phyloP scores from a whole-genome alignment of 2,113 vertebrate genomes.

The Pluvialis apricaria region DNA sequence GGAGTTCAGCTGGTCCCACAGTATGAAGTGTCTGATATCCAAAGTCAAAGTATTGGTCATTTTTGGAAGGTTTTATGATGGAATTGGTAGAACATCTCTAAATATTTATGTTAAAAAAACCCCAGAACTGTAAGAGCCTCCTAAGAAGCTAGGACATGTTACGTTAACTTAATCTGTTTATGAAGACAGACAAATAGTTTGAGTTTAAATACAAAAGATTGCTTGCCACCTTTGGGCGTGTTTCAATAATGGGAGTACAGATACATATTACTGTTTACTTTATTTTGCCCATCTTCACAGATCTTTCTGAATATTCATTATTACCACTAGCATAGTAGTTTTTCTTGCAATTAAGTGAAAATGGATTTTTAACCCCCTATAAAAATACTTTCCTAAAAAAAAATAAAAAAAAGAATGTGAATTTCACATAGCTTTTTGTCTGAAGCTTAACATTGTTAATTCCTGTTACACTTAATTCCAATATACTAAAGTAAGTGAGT shows the following conservation, averaged over 20 bases:
- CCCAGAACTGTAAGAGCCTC: not conserved
- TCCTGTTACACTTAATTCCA: not conserved
- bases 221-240: not conserved
- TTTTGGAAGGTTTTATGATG: not conserved
- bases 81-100: rapidly evolving
- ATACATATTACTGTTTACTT: not conserved
- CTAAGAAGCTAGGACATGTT: not conserved
- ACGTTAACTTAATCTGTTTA: not conserved
- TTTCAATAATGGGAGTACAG: not conserved
- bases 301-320: not conserved
- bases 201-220: not conserved
- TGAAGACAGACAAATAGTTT: not conserved
- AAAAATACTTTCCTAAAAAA: not conserved
- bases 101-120: not conserved
- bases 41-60: not conserved
- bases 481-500: not conserved
- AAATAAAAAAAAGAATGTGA: not conserved
- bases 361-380: not conserved
- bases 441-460: not conserved
- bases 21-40: not conserved
- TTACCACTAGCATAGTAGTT: not conserved
- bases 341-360: not conserved
- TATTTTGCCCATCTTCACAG: not conserved
- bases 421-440: not conserved
- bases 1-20: not conserved